Base-by-base conservation (phyloP, 2,888 invertebrate species). In the Masnerella sp. region DNA sequence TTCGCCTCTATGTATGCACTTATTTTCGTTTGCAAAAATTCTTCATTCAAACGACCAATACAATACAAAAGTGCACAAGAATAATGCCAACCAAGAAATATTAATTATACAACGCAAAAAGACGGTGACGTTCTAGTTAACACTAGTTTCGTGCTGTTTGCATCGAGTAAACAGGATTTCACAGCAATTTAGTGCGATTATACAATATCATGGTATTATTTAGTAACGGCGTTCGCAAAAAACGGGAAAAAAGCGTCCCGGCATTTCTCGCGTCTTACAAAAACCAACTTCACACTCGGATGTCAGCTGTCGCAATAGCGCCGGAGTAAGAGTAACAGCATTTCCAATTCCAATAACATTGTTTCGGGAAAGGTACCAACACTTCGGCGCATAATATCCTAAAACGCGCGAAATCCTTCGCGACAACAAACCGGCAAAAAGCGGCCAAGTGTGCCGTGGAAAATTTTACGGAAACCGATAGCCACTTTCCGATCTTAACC, bases 341-440 rank as follows among this genome's bases (percentile, higher is more conserved):
- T 68, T 68, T 68, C 67, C 67, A 59, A 68, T 68, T 58, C 40
- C 67, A 58, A 58, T 58, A 58, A 43, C 43, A 20, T 40, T 56
- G 49, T 36, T 51, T 68, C 34, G 28, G 28, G 36, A 51, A 68
- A 49, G 15, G 43, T 36, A 34, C 22, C 22, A 42, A 18, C 32
- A 15, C 47, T 17, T 7, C n/a, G 34, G 67, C 34, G 28, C 49
- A 49, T 51, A 67, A 67, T 67, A 58, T 42, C 30, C 42, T 42
- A 18, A 51, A 51, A 51, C 40, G 34, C 28, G 11, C n/a, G n/a
- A 61, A 61, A 61, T 47, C 36, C 61, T 49, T 30, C 15, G 40
- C 7, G 40, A 40, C 40, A 40, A 40, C 49, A 61, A 25, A 49
- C 30, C 42, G 28, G 7, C 43, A 43, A 22, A 40, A 14, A 47